A percentile compares a stretch with the other conserved stretches of the same genome.
Conservation (phyloP, 2,113 vertebrate genomes). For the Aptenodytes patagonicus region DNA sequence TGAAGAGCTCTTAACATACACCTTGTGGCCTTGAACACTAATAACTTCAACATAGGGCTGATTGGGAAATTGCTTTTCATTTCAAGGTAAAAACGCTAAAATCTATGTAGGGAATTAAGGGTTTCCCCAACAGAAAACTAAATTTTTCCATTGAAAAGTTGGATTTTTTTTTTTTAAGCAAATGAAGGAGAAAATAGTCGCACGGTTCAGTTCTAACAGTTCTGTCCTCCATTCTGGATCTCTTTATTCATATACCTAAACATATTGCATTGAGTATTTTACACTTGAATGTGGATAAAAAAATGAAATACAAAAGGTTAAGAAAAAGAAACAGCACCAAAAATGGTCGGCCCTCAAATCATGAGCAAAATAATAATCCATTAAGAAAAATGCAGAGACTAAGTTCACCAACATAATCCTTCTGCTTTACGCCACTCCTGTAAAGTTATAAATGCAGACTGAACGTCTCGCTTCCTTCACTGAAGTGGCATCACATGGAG, state of each 20-base stretch:
- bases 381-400: background rate
- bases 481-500: background rate
- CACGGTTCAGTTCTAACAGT: background rate
- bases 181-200: background rate
- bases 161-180: background rate
- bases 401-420: background rate
- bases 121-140: background rate
- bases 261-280: background rate
- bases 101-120: background rate
- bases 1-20: background rate
- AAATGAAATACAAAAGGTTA: background rate
- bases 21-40: background rate
- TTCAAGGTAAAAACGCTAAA: background rate
- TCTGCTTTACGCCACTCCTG: background rate
- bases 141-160: background rate
- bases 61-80: background rate
- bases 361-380: background rate
- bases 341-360: background rate
- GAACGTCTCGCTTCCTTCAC: background rate
- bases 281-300: background rate
- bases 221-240: background rate
- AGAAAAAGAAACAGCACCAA: background rate
- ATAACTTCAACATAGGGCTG: background rate
- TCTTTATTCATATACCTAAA: background rate
- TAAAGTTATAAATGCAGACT: background rate